These are phyloP conservation scores for Atrina japonica DNA, from an alignment of 2,888 invertebrate genomes.

Conservation along the genomic window DNA sequence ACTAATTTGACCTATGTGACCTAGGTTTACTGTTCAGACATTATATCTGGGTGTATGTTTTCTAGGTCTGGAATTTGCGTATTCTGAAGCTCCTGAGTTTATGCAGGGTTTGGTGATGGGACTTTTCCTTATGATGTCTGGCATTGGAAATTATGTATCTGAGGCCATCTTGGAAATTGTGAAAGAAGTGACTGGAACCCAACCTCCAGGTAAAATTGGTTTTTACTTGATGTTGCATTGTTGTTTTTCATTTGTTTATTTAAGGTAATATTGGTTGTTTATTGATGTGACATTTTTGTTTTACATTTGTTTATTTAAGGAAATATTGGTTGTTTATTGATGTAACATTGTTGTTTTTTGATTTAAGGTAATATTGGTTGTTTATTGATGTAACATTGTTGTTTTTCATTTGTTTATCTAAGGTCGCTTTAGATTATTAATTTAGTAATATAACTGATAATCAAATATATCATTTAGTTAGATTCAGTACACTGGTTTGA, in stretches of 20 bases:
- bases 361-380: neutral
- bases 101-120: constrained; percentile 77
- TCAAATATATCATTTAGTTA: no score
- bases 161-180: constrained; percentile 68
- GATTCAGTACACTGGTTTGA: no score
- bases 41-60: no score
- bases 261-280: neutral
- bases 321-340: neutral
- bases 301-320: neutral
- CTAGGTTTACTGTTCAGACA: no score
- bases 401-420: neutral
- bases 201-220: constrained; percentile 10
- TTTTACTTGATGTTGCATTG: neutral
- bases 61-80: constrained; percentile 76
- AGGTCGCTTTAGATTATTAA: no score
- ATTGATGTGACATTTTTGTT: neutral
- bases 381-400: neutral
- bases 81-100: constrained; percentile 71
- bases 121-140: constrained; percentile 71
- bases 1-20: no score
- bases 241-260: neutral
- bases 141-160: constrained; percentile 72
- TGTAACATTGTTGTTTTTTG: neutral
- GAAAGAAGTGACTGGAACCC: constrained; percentile 36
- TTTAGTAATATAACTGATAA: no score